Evolutionary conservation across 2,113 vertebrate species (phyloP).

Genomic region (Myotis davidii): DNA sequence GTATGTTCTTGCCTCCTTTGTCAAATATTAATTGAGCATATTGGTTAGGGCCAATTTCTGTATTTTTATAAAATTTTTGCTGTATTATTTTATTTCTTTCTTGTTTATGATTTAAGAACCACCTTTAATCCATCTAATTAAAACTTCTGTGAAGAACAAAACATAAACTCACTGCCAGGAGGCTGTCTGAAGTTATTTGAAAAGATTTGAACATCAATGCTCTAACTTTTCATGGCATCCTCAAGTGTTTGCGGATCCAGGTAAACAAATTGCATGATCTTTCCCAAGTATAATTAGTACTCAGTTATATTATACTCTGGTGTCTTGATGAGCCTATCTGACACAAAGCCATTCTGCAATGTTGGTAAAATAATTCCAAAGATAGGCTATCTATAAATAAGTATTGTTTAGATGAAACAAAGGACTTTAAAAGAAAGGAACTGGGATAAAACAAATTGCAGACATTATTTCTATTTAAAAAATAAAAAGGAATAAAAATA

Average conservation of each 20-base stretch:
- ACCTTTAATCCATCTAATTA: conserved; percentile 83
- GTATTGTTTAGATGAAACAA: background rate
- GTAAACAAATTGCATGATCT: conserved; percentile 71
- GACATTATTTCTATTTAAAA: background rate
- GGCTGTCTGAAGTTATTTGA: conserved; percentile 63
- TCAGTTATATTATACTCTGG: background rate
- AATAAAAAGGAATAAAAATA: background rate
- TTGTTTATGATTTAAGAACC: conserved; percentile 74
- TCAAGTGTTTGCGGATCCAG: conserved; percentile 73
- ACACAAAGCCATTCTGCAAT: background rate
- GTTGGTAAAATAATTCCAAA: background rate
- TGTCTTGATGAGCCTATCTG: background rate
- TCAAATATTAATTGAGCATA: no score
- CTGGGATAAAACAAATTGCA: background rate
- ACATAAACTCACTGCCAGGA: conserved; percentile 77
- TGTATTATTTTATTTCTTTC: conserved; percentile 55
- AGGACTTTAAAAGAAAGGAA: background rate
- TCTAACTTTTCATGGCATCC: conserved; percentile 61
- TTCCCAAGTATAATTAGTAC: conserved; percentile 11
- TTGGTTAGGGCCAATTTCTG: no score
- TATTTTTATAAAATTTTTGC: conserved; percentile 62
- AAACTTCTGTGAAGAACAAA: conserved; percentile 80
- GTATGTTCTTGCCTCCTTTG: no score
- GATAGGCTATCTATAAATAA: background rate
- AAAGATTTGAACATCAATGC: conserved; percentile 76